Conservation (phyloP, 2,113 vertebrate genomes). For the Ariopsis seemanni region DNA sequence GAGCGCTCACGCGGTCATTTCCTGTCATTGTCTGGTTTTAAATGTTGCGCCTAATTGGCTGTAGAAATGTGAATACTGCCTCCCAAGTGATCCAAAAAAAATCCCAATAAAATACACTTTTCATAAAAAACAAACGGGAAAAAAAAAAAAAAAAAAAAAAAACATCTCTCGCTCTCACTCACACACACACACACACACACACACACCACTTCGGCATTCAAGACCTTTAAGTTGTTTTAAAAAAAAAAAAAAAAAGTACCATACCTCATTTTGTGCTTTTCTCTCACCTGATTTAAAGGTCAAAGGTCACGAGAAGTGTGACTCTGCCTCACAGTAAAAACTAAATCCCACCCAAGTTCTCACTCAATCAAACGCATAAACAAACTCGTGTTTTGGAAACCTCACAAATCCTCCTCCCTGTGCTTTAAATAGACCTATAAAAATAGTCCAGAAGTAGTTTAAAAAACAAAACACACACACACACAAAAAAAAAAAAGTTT, state of each 20-base stretch:
- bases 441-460: constrained; percentile 57
- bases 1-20: constrained; percentile 51
- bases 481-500: constrained; percentile 56
- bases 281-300: background rate
- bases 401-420: constrained; percentile 23
- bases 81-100: constrained; percentile 55
- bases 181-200: constrained; percentile 11
- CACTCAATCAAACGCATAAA: constrained; percentile 46
- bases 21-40: constrained; percentile 63
- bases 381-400: constrained; percentile 24
- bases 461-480: background rate
- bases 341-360: background rate
- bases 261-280: constrained; percentile 41
- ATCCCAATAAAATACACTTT: constrained; percentile 29
- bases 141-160: background rate
- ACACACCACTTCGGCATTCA: constrained; percentile 3
- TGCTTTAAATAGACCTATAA: constrained; percentile 58
- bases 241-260: background rate
- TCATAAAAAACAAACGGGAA: constrained; percentile 37
- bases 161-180: too few species aligned
- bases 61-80: background rate
- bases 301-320: background rate
- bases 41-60: background rate
- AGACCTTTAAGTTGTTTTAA: background rate
- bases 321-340: background rate